Base-by-base conservation (phyloP, 1,140 invertebrate genomes). In the Sipha flava region DNA sequence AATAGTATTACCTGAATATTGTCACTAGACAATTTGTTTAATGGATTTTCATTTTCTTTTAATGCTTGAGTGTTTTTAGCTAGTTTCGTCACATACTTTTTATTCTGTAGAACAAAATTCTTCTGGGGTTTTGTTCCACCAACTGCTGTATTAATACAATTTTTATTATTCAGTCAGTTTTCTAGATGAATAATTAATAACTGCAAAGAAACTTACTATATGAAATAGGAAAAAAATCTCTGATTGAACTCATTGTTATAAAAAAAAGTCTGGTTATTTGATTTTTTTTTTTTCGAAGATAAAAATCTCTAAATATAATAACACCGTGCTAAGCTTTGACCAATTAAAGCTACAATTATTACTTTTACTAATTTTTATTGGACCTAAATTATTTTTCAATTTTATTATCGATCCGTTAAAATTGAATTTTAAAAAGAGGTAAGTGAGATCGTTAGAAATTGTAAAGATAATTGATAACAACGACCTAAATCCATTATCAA, bases 221-320 rank as follows among this genome's bases (percentile, higher is more conserved):
- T 29, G 57, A 21, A n/a, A 77, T 2, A 57, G 73, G 73, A 4
- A 77, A 77, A 57, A 77, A 77, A 59, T 77, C 73, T 77, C 73
- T 77, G 47, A 77, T 77, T 40, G 73, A 77, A 43, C 21, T 9
- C 73, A 77, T 77, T 26, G 29, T 4, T 4, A 1, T 10, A 0
- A 16, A 6, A 52, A 7, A 52, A 18, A 40, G 10, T n/a, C n/a
- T n/a, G n/a, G n/a, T n/a, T n/a, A n/a, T n/a, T n/a, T n/a, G n/a
- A n/a, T n/a, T n/a, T n/a, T n/a, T n/a, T n/a, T n/a, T n/a, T n/a
- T n/a, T n/a, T n/a, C n/a, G n/a, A n/a, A n/a, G n/a, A n/a, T n/a
- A n/a, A n/a, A n/a, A n/a, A n/a, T n/a, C n/a, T n/a, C n/a, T n/a
- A n/a, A n/a, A n/a, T n/a, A n/a, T n/a, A n/a, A n/a, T n/a, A n/a